Percentiles rank a stretch among this genome's conserved stretches.
Conservation (phyloP, 2,797 vertebrate genomes). For the Sebastes nivosus region DNA sequence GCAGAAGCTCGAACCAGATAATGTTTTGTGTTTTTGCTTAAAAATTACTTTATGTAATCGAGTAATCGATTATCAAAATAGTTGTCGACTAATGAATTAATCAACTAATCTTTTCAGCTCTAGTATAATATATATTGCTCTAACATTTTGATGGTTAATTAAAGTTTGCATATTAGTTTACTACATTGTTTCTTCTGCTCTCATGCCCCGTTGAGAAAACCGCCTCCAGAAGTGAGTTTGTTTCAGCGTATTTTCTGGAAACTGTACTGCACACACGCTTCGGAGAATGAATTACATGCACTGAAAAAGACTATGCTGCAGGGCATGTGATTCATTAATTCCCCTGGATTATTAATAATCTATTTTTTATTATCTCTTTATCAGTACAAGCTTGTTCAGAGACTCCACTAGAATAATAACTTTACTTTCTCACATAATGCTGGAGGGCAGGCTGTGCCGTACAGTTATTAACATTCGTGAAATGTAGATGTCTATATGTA, state of each 20-base stretch:
- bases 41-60: background rate
- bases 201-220: background rate
- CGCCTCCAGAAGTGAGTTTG: slow-evolving; percentile 6
- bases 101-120: background rate
- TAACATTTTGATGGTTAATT: slow-evolving; percentile 11
- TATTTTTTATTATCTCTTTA: slow-evolving; percentile 28
- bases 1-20: background rate
- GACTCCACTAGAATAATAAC: background rate
- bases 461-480: background rate
- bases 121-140: background rate
- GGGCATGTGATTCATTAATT: slow-evolving; percentile 56
- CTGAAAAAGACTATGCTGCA: slow-evolving; percentile 25
- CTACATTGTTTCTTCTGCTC: background rate
- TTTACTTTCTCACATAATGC: background rate
- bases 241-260: slow-evolving; percentile 7
- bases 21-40: background rate
- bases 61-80: background rate
- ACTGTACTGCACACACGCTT: slow-evolving; percentile 6
- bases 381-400: slow-evolving; percentile 7
- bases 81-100: background rate
- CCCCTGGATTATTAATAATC: slow-evolving; percentile 51
- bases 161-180: background rate
- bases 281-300: slow-evolving; percentile 25
- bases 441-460: background rate
- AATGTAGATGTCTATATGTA: slow-evolving; percentile 46